Conservation (phyloP, 2,113 vertebrate species). For the Dermatemys mawii region DNA sequence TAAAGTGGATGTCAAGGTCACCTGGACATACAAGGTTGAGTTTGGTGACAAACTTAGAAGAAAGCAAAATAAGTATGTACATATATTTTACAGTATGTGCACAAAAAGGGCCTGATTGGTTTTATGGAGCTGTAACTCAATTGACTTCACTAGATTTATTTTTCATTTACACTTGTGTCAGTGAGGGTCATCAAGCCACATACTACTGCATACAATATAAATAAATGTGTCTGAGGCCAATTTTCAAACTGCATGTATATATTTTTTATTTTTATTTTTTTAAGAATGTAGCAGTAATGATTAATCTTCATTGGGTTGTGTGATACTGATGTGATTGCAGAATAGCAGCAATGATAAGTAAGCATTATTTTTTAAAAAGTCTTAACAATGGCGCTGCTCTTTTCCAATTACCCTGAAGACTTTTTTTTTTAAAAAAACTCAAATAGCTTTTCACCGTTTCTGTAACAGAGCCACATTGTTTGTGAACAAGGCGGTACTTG, state of each 20-base stretch:
- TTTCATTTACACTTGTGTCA: neutral
- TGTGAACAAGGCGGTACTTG: neutral
- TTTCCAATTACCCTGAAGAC: neutral
- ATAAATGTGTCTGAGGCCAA: neutral
- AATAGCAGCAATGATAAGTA: neutral
- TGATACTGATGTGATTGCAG: neutral
- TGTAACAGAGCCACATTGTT: neutral
- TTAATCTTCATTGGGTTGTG: neutral
- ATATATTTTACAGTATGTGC: neutral
- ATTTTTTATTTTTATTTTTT: neutral
- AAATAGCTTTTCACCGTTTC: neutral
- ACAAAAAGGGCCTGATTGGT: neutral
- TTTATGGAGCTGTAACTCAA: neutral
- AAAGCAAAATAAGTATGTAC: neutral
- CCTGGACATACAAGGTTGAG: neutral
- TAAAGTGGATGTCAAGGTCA: neutral
- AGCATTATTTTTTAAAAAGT: neutral
- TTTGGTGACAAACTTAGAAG: neutral
- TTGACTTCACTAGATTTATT: neutral
- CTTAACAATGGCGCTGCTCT: neutral
- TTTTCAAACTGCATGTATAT: neutral
- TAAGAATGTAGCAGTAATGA: neutral
- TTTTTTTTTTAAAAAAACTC: neutral
- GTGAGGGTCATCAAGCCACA: neutral
- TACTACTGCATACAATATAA: neutral